Evolutionary conservation across 2,113 vertebrate genomes (phyloP).

Genomic region (Dipodomys ordii): DNA sequence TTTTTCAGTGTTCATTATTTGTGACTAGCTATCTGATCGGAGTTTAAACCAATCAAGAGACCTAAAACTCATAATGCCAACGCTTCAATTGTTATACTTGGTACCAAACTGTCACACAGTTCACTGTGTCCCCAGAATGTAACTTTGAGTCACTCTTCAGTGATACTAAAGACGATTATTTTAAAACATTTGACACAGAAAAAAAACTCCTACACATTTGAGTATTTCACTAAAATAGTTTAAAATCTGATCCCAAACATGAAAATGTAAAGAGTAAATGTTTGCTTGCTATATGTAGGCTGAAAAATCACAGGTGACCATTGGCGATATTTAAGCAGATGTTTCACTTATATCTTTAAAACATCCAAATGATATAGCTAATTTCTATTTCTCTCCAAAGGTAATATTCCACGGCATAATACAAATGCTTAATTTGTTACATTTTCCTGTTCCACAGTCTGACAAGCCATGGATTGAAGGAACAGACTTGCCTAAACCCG

Average conservation of each 20-base stretch:
- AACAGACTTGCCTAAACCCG: conserved; percentile 50
- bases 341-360: conserved; percentile 6
- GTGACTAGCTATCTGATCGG: not conserved
- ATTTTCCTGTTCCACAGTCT: not conserved
- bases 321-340: not conserved
- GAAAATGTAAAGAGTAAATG: conserved; percentile 15
- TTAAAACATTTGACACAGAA: conserved; percentile 41
- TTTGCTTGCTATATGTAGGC: not conserved
- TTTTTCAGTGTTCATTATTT: conserved; percentile 32
- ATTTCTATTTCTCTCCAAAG: conserved; percentile 21
- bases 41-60: not conserved
- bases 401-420: not conserved
- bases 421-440: conserved; percentile 28
- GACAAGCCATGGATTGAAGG: conserved; percentile 25
- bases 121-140: not conserved
- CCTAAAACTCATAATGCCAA: not conserved
- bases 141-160: not conserved
- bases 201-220: not conserved
- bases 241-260: conserved; percentile 12
- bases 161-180: not conserved
- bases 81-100: not conserved
- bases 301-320: not conserved
- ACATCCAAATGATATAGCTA: not conserved
- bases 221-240: not conserved
- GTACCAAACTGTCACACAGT: not conserved